phyloP scores from a whole-genome alignment of 53 echinoderm and acorn worm species.

The Holothuria leucospilota region DNA sequence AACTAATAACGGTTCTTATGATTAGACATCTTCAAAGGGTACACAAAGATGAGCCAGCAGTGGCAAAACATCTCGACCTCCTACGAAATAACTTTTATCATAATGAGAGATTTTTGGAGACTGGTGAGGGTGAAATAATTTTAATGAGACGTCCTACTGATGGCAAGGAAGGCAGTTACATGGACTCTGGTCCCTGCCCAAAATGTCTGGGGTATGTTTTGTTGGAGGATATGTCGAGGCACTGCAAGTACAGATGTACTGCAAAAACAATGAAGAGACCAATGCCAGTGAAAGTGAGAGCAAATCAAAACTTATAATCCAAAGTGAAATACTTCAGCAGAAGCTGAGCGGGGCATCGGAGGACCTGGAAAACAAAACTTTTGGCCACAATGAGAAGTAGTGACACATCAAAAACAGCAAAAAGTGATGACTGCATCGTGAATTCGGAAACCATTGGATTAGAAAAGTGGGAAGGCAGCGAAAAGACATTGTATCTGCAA shows the following conservation, averaged over 20 bases:
- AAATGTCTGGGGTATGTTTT: slow-evolving; percentile 66
- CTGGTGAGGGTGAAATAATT: neutral
- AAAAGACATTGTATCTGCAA: slow-evolving; percentile 47
- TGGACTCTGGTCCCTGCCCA: slow-evolving; percentile 74
- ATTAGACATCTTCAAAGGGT: neutral
- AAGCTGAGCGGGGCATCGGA: slow-evolving; percentile 49
- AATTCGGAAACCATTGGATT: slow-evolving; percentile 59
- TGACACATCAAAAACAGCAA: slow-evolving; percentile 50
- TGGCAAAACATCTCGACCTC: slow-evolving; percentile 7
- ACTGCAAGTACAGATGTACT: slow-evolving; percentile 39
- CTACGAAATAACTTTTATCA: slow-evolving; percentile 31
- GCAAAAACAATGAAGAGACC: neutral
- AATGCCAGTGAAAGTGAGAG: neutral
- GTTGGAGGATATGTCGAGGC: slow-evolving; percentile 47
- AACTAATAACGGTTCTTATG: neutral
- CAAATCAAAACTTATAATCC: neutral
- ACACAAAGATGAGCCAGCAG: too few relatives aligned
- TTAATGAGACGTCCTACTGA: slow-evolving; percentile 6
- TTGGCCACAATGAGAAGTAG: slow-evolving; percentile 58
- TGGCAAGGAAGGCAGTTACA: neutral
- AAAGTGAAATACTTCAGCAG: neutral
- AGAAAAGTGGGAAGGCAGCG: slow-evolving; percentile 44
- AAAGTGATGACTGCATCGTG: slow-evolving; percentile 65
- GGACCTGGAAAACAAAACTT: slow-evolving; percentile 46
- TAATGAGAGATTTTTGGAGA: neutral